Conservation (phyloP, 2,888 invertebrate genomes). For the Ectobius pallidus region DNA sequence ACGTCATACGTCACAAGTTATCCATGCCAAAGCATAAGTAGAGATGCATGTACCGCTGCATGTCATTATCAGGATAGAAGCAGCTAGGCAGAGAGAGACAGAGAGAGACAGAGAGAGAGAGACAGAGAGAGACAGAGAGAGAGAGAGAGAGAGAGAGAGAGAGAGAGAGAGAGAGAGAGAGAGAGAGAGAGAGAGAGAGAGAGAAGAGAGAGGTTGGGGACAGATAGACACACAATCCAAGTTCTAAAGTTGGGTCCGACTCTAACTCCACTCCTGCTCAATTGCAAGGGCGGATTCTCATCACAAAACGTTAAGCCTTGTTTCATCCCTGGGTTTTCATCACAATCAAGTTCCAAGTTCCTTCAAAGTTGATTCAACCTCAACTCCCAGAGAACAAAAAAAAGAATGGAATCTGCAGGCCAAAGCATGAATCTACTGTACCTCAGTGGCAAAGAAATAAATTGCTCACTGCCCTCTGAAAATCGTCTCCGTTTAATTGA, state of each 20-base stretch:
- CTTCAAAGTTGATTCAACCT: not conserved
- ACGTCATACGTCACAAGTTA: not conserved
- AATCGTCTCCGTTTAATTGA: slow-evolving; percentile 16
- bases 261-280: not conserved
- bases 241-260: not conserved
- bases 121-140: not conserved
- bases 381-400: not conserved
- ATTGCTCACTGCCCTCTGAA: slow-evolving; percentile 11
- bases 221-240: not conserved
- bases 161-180: not conserved
- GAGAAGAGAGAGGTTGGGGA: too few relatives aligned
- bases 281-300: not conserved
- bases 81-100: not conserved
- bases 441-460: not conserved
- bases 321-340: slow-evolving; percentile 3
- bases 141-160: not conserved
- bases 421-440: not conserved
- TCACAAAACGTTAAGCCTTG: slow-evolving; percentile 4
- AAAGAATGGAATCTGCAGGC: not conserved
- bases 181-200: not conserved
- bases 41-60: not conserved
- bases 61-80: slow-evolving; percentile 3
- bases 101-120: not conserved
- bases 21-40: not conserved
- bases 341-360: slow-evolving; percentile 5